A percentile compares a stretch with the other conserved stretches of the same genome.
These are phyloP conservation scores for Lepus timidus DNA, from an alignment of 2,113 vertebrate species.

Conservation along the genomic window DNA sequence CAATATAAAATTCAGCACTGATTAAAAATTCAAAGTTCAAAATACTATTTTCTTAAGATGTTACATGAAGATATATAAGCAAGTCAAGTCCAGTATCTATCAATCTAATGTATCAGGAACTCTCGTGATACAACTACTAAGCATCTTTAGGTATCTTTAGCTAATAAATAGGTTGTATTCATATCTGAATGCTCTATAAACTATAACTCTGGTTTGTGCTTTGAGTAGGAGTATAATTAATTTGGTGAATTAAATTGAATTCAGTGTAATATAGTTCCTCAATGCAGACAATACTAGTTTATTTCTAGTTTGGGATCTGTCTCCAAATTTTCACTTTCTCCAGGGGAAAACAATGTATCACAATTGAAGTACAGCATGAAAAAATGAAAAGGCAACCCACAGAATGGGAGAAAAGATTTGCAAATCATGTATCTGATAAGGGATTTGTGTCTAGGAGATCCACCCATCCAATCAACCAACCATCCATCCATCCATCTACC, in stretches of 20 bases:
- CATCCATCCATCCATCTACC: too few species aligned
- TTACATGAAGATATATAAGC: background rate
- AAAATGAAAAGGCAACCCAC: background rate
- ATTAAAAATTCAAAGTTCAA: constrained; percentile 21
- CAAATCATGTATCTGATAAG: background rate
- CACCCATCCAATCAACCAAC: too few species aligned
- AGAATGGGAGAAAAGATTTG: constrained; percentile 4
- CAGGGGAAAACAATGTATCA: background rate
- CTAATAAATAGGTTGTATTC: background rate
- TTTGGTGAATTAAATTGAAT: background rate
- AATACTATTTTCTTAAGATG: constrained; percentile 7
- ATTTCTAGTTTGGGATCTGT: background rate
- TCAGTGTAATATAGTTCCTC: background rate
- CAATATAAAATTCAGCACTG: background rate
- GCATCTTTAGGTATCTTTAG: background rate
- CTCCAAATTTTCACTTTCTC: constrained; percentile 51
- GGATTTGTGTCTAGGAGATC: background rate
- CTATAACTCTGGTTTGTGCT: background rate
- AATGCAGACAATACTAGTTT: background rate
- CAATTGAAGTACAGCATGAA: background rate
- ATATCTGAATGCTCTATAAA: background rate
- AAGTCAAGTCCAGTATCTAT: background rate
- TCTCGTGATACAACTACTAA: background rate
- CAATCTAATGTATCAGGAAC: background rate
- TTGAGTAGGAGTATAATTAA: constrained; percentile 1